Base-by-base conservation (phyloP, 2,888 invertebrate species). In the Chrysopilus asiliformis region DNA sequence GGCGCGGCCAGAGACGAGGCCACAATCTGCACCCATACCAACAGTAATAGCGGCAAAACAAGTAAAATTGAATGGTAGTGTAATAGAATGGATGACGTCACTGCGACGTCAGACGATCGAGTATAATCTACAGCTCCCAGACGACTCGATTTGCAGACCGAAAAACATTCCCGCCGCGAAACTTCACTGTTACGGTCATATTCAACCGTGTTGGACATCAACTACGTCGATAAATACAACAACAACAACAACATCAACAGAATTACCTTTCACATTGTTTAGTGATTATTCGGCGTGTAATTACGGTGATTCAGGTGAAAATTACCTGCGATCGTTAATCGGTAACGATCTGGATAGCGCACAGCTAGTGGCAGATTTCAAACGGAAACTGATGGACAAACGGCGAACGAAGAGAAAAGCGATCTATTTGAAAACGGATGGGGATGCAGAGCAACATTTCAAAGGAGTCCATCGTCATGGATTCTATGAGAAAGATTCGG, bases 51-150 rank as follows among this genome's bases (percentile, higher is more conserved):
- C 10, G 10, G 22, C 22, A 22, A 7, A 7, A 10, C 7, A 22
- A 24, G 3, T 36, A 12, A 30, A 28, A 26, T n/a, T 38, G 16
- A 52, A 51, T 40, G 54, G 50, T 31, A 54, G 55, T 47, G 52
- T 58, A 38, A 54, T 58, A 36, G 52, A 55, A 28, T 62, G 62
- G 62, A 51, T 63, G 57, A 50, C 50, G 37, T 49, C 51, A 48
- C 45, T 60, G 45, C 56, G 60, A 39, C 45, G 46, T 44, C 56
- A 62, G 40, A 49, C 53, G 37, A 53, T 56, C 39, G 46, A 49
- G 40, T 60, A 62, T 41, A 34, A 47, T 35, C 42, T 42, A 16
- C 44, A 46, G 30, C 51, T 53, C 40, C 51, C 52, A 32, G 52
- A 43, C 37, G 45, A 50, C 34, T 49, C 47, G 17, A 41, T 48